A percentile compares a stretch with the other conserved stretches of the same genome.
Conservation (phyloP, 2,888 invertebrate genomes). For the Agrenia bidenticulata region DNA sequence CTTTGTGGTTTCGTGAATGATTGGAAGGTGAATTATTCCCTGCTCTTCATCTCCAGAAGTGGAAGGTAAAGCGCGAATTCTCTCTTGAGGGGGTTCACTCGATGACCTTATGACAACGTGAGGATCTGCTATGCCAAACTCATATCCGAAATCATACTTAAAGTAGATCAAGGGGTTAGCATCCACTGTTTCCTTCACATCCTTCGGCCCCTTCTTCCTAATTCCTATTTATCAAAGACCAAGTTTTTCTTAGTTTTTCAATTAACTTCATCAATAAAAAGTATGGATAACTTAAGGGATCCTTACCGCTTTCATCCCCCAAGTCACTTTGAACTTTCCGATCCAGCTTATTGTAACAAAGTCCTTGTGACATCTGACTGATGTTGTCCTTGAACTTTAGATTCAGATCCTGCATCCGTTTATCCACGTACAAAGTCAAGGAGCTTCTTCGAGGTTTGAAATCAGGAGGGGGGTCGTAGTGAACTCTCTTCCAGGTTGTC, state of each 20-base stretch:
- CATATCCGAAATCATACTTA: constrained; percentile 79
- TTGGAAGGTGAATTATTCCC: constrained; percentile 9
- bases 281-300: no score
- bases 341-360: constrained; percentile 49
- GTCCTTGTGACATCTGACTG: constrained; percentile 32
- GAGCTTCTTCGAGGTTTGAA: constrained; percentile 53
- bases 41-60: neutral
- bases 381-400: constrained; percentile 39
- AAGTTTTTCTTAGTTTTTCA: no score
- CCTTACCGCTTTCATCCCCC: constrained; percentile 18
- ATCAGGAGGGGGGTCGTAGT: constrained; percentile 54
- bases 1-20: constrained; percentile 14
- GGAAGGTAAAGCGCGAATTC: neutral
- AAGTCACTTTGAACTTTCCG: constrained; percentile 31
- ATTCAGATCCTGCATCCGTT: constrained; percentile 36
- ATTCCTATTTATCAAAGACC: no score
- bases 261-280: no score
- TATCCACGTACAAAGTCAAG: constrained; percentile 26
- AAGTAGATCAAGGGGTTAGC: constrained; percentile 66
- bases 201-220: no score
- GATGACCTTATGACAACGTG: constrained; percentile 19
- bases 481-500: constrained; percentile 31
- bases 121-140: constrained; percentile 72
- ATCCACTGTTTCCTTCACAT: constrained; percentile 31
- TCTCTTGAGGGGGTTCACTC: constrained; percentile 26